Conservation (phyloP, 1,140 invertebrate species). For the Papilio glaucus region DNA sequence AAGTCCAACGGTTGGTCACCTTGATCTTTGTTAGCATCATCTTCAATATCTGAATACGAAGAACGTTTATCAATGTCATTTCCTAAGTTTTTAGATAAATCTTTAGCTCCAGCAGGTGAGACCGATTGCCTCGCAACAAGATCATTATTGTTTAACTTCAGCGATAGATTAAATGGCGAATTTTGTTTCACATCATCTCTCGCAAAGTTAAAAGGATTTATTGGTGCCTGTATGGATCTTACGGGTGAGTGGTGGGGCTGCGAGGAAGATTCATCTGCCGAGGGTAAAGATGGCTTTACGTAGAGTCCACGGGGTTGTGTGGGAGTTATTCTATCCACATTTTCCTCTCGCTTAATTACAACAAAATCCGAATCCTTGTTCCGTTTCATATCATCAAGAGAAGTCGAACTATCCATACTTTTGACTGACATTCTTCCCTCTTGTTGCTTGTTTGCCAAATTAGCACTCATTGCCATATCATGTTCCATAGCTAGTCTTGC, state of each 20-base stretch:
- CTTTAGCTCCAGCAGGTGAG: slow-evolving; percentile 71
- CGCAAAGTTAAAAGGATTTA: slow-evolving; percentile 70
- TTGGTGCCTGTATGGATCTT: slow-evolving; percentile 78
- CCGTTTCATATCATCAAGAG: slow-evolving; percentile 71
- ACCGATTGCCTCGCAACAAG: slow-evolving; percentile 53
- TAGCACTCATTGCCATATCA: slow-evolving; percentile 71
- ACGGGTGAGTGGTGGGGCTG: slow-evolving; percentile 87
- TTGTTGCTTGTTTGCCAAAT: slow-evolving; percentile 68
- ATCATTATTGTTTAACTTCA: slow-evolving; percentile 70
- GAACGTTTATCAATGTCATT: slow-evolving; percentile 61
- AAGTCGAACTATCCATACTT: slow-evolving; percentile 72
- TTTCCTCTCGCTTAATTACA: slow-evolving; percentile 58
- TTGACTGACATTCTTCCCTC: slow-evolving; percentile 76
- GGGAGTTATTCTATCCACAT: slow-evolving; percentile 66
- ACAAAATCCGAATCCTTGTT: slow-evolving; percentile 64
- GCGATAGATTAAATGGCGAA: slow-evolving; percentile 69
- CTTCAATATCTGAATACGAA: slow-evolving; percentile 66
- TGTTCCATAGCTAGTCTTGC: slow-evolving; percentile 77
- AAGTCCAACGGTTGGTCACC: slow-evolving; percentile 90
- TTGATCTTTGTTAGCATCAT: slow-evolving; percentile 68
- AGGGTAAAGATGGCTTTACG: slow-evolving; percentile 85
- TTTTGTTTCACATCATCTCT: slow-evolving; percentile 70
- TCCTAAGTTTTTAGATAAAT: slow-evolving; percentile 66
- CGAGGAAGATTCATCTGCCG: slow-evolving; percentile 86
- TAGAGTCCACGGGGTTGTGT: slow-evolving; percentile 73